These are phyloP conservation scores for Allacma fusca DNA, from an alignment of 2,888 invertebrate genomes.

Conservation along the genomic window DNA sequence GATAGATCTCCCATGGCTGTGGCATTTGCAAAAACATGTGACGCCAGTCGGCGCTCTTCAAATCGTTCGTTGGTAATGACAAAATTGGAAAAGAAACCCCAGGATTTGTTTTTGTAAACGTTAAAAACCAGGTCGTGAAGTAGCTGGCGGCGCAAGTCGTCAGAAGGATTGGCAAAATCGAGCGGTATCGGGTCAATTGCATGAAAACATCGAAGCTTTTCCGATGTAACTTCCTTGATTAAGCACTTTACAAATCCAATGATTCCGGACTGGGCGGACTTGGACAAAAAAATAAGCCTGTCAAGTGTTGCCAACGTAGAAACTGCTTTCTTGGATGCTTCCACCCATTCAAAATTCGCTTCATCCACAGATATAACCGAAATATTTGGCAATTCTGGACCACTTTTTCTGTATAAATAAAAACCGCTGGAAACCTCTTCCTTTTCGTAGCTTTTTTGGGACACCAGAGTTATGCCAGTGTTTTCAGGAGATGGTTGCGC, in stretches of 20 bases:
- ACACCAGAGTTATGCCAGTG: background rate
- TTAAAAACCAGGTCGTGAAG: background rate
- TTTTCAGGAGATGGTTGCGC: too few relatives aligned
- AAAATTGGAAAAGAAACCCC: slow-evolving; percentile 84
- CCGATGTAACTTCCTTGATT: background rate
- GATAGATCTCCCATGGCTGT: slow-evolving; percentile 91
- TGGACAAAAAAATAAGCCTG: too few relatives aligned
- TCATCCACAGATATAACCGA: background rate
- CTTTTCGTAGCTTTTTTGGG: too few relatives aligned
- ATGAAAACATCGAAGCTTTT: background rate
- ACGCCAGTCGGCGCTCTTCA: background rate
- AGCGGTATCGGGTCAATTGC: background rate
- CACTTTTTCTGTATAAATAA: too few relatives aligned
- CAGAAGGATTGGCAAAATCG: slow-evolving; percentile 58
- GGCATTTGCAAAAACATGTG: slow-evolving; percentile 93
- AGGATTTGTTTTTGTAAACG: slow-evolving; percentile 50
- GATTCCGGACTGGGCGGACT: slow-evolving; percentile 55
- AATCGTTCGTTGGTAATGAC: slow-evolving; percentile 68
- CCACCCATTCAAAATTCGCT: slow-evolving; percentile 64
- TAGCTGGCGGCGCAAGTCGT: background rate
- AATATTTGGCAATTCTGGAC: too few relatives aligned
- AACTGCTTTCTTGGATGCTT: slow-evolving; percentile 62
- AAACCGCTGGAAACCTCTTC: too few relatives aligned
- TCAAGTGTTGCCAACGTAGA: too few relatives aligned
- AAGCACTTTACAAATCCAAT: background rate